Evolutionary conservation across 2,888 invertebrate genomes (phyloP).

Genomic region (Congeria kusceri): DNA sequence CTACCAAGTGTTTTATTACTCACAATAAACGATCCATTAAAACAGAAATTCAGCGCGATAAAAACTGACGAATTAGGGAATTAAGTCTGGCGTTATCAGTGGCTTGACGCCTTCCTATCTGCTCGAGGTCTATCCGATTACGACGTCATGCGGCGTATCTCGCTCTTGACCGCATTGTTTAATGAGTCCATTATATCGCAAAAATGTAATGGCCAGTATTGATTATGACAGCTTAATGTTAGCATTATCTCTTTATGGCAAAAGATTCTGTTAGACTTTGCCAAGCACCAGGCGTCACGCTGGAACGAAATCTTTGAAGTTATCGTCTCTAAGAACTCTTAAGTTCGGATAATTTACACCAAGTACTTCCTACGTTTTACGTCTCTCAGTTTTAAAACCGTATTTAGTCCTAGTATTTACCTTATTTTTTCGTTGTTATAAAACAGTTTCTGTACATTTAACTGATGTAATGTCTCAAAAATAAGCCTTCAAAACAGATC

Average conservation of each 20-base stretch:
- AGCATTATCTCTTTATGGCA: constrained; percentile 6
- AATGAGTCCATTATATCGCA: constrained; percentile 1
- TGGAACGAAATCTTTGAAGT: too few relatives aligned
- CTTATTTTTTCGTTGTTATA: too few relatives aligned
- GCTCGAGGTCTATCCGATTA: constrained; percentile 32
- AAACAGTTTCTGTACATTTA: too few relatives aligned
- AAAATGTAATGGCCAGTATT: background rate
- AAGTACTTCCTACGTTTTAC: too few relatives aligned
- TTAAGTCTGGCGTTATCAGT: constrained; percentile 13
- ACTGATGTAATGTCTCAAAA: too few relatives aligned
- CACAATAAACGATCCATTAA: constrained; percentile 12
- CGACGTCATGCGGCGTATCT: constrained; percentile 34
- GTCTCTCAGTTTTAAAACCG: too few relatives aligned
- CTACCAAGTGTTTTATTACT: too few relatives aligned
- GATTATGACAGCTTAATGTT: constrained; percentile 5
- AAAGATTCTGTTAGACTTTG: background rate
- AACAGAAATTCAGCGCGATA: constrained; percentile 27
- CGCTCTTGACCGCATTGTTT: constrained; percentile 28
- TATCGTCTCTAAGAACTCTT: too few relatives aligned
- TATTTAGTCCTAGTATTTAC: too few relatives aligned
- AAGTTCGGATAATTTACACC: too few relatives aligned
- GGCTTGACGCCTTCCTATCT: constrained; percentile 27
- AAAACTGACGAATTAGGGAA: constrained; percentile 14
- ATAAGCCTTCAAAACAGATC: too few relatives aligned
- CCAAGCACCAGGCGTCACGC: too few relatives aligned